Percentiles rank a stretch among this genome's conserved stretches.
Evolutionary conservation across 2,113 vertebrate genomes (phyloP).

Genomic region (Alectura lathami): DNA sequence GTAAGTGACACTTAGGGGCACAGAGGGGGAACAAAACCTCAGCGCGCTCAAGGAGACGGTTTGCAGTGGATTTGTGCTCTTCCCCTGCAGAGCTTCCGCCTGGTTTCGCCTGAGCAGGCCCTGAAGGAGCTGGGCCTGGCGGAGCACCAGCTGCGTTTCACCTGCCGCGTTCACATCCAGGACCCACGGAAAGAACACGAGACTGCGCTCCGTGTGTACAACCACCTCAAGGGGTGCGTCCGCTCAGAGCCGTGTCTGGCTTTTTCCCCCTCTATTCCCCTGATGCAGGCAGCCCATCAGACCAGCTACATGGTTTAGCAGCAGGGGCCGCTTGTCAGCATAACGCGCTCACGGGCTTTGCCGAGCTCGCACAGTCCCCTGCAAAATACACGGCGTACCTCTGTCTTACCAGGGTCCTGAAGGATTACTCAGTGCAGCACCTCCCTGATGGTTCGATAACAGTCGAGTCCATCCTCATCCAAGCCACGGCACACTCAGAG

Average conservation of each 20-base stretch:
- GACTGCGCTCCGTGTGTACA: constrained; percentile 85
- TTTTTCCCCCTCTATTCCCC: rapidly evolving
- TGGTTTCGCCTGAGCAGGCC: constrained; percentile 93
- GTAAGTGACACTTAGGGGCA: constrained; percentile 74
- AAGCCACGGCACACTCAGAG: constrained; percentile 89
- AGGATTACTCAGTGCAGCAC: constrained; percentile 92
- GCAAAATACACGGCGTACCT: rapidly evolving
- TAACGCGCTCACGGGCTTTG: not conserved
- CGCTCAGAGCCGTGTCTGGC: rapidly evolving
- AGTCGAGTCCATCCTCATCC: constrained; percentile 95
- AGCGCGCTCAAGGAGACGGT: rapidly evolving
- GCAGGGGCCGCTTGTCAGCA: not conserved
- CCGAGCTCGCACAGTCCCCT: not conserved
- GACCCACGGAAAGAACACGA: constrained; percentile 91
- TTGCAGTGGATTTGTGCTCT: not conserved
- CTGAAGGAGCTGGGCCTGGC: constrained; percentile 93
- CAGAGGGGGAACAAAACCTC: not conserved
- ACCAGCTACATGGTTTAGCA: not conserved
- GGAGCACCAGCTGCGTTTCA: constrained; percentile 95
- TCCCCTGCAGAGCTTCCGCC: constrained; percentile 83
- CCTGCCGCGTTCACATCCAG: constrained; percentile 92
- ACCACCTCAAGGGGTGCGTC: constrained; percentile 88
- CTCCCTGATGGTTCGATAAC: constrained; percentile 94
- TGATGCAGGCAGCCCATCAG: rapidly evolving
- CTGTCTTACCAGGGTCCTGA: constrained; percentile 79